These are phyloP conservation scores for Pyrgus malvae DNA, from an alignment of 2,888 invertebrate species.

Conservation along the genomic window DNA sequence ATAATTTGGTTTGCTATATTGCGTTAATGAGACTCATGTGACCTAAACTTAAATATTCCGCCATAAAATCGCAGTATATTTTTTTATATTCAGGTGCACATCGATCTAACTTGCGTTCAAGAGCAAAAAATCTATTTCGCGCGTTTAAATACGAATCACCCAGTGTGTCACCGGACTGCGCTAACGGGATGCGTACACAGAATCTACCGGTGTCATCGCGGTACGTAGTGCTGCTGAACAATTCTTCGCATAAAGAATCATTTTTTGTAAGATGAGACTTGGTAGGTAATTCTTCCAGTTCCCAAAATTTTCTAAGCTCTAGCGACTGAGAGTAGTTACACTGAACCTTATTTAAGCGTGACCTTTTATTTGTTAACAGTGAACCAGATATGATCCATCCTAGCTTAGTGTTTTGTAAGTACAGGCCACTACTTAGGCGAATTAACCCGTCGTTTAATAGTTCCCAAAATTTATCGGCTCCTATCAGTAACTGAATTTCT, in stretches of 20 bases:
- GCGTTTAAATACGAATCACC: neutral
- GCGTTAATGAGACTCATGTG: conserved; percentile 31
- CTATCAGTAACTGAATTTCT: conserved; percentile 31
- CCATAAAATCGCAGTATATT: conserved; percentile 36
- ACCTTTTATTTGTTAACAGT: conserved; percentile 4
- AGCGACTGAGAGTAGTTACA: conserved; percentile 28
- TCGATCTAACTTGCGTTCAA: conserved; percentile 30
- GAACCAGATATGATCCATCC: conserved; percentile 34
- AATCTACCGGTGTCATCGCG: conserved; percentile 26
- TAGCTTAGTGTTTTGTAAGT: conserved; percentile 31
- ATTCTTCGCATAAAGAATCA: conserved; percentile 30
- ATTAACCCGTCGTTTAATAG: conserved; percentile 29
- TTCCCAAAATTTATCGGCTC: conserved; percentile 34
- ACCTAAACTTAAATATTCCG: conserved; percentile 35
- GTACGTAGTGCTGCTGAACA: conserved; percentile 28
- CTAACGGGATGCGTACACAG: conserved; percentile 31
- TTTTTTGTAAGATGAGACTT: conserved; percentile 5
- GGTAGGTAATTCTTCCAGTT: conserved; percentile 28
- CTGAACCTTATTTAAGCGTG: conserved; percentile 6
- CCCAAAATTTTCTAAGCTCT: conserved; percentile 32
- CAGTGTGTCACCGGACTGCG: neutral
- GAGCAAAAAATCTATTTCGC: conserved; percentile 2
- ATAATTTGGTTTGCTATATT: conserved; percentile 1
- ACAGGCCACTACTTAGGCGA: conserved; percentile 31
- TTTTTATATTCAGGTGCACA: conserved; percentile 29